Base-by-base conservation (phyloP, 2,888 invertebrate genomes). In the Glomeris marginata region DNA sequence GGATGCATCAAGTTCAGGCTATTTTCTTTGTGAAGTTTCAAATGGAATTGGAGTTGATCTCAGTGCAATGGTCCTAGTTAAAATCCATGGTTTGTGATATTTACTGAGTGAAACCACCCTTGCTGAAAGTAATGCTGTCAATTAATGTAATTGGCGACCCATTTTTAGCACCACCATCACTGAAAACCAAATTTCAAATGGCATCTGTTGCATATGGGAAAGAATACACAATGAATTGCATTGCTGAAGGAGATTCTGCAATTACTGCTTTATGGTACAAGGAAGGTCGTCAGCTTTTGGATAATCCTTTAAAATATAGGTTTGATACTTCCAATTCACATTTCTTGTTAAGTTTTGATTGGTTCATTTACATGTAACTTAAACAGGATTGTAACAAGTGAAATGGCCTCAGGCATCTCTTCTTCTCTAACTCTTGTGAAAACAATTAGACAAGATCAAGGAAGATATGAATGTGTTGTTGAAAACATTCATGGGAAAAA, bases 11-110 rank as follows among this genome's bases (percentile, higher is more conserved):
- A 66, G 68, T 52, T 62, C 63, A 41, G 67, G 68, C 0, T 59
- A 63, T 49, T 69, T 66, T 56, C 60, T 66, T 51, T 69, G 69
- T 56, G 62, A 65, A 44, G 63, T 67, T 6, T 61, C 62, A 44
- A 69, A 69, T 50, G 60, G 62, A 5, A 62, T 68, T 11, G 65
- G 65, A 15, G 60, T 62, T 22, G 65, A 61, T 10, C 60, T 68
- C 47, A 67, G 67, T 55, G 64, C 64, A 54, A 63, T 66, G 28
- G 60, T 68, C 10, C 58, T 59, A 41, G 60, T 68, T 3, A 61
- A 59, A 3, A 65, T 68, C 3, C 63, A 65, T 51, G 64, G 68
- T 68, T 59, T 59, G 64, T 46, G n/a, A n/a, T n/a, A n/a, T n/a
- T n/a, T n/a, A n/a, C n/a, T n/a, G n/a, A n/a, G n/a, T n/a, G n/a